Base-by-base conservation (phyloP, 2,113 vertebrate species). In the Noturus placidus region DNA sequence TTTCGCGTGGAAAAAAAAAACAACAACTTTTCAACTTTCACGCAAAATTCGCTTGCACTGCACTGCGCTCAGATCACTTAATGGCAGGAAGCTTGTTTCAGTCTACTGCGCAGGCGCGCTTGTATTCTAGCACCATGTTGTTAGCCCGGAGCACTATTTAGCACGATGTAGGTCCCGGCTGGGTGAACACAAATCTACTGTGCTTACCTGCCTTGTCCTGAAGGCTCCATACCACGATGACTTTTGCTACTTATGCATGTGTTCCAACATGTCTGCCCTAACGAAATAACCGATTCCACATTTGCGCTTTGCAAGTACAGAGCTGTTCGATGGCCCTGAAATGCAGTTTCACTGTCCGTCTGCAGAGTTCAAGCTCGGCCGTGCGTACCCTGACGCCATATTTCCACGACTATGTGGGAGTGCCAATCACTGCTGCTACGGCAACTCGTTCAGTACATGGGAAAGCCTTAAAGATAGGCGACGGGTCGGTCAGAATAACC, bases 141-240 rank as follows among this genome's bases (percentile, higher is more conserved):
- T 79, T 46, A 85, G 74, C 80, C 80, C 83, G 61, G 81, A 83
- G 52, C 85, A 59, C 33, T 86, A 86, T 92, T 91, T 84, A 92
- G 69, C 84, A 95, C 84, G 82, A 7, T 86, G 87, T 35, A 85
- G 91, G 89, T 93, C 93, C 94, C 93, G 93, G 92, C 92, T 93
- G 92, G 94, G 92, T 92, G 92, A 91, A 93, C 86, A 78, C n/a
- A 81, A 90, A 82, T 61, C 33, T 38, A 42, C 20, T 57, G 92
- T 90, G 80, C 94, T 89, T 95, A 96, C 95, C 95, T 96, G 95
- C 93, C 94, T 30, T 93, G 93, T 92, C 95, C 94, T 88, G 93
- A 93, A 89, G 95, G 94, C 92, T 96, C 95, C 95, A 96, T 96
- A 88, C 90, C n/a, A 80, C 67, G 42, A 89, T 82, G 86, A 86